Base-by-base conservation (phyloP, 2,797 vertebrate species). In the Pampus argenteus region DNA sequence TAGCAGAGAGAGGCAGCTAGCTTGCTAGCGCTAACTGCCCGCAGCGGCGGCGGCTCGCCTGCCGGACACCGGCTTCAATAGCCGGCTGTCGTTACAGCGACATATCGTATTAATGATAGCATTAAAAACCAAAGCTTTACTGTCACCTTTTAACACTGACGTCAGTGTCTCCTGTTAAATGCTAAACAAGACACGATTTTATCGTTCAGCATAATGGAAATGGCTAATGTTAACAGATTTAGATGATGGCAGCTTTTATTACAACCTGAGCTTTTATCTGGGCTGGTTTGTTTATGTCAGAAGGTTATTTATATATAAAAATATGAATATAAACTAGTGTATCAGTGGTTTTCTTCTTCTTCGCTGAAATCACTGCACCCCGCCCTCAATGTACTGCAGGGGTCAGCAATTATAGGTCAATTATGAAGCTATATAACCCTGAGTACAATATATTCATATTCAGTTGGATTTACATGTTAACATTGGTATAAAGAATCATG, bases 151-250 rank as follows among this genome's bases (percentile, higher is more conserved):
- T 17, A 23, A 10, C 1, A 1, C 2, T 25, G 28, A 10, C 58
- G 29, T 6, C 2, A 2, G 1, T 3, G 23, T 13, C 1, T 11
- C 3, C 0, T 2, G 4, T 72, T 18, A 2, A 61, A 44, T 4
- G 29, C 6, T 20, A 50, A 56, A 20, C 8, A 3, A 2, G n/a
- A 20, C 5, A 15, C 8, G 2, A 18, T n/a, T 26, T 25, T 3
- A 25, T 31, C 10, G 8, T 36, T 36, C 34, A 13, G 4, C 34
- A 51, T 25, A 20, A 56, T 36, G 47, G 47, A n/a, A 75, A 15
- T 6, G 61, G 86, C 84, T 86, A 81, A 68, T 31, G 68, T n/a
- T n/a, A 36, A 36, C 68, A 74, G 38, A 75, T 76, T 71, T 3
- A n/a, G 10, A 26, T 57, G 67, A 44, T 75, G 80, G 61, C 67